phyloP scores from a whole-genome alignment of 1,140 invertebrate genomes.

The Pollicipes pollicipes region DNA sequence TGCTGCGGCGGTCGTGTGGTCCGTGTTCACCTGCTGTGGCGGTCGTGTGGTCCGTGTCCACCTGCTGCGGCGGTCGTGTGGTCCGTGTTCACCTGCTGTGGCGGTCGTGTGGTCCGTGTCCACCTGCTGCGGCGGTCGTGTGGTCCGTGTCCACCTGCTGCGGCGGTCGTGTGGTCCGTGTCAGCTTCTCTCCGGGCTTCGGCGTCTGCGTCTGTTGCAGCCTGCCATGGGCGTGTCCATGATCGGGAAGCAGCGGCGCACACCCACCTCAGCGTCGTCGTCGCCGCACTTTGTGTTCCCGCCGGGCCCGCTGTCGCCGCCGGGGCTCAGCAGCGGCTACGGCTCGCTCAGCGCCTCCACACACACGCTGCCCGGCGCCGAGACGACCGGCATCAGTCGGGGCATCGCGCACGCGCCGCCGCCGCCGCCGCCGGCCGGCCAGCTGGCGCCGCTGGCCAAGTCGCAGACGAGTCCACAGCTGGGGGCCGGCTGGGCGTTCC shows the following conservation, averaged over 20 bases:
- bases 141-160: too few relatives aligned
- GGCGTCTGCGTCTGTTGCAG: conserved; percentile 13
- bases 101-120: too few relatives aligned
- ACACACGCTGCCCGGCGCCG: too few relatives aligned
- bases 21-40: too few relatives aligned
- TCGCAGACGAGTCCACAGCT: neutral
- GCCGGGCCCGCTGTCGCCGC: conserved; percentile 12
- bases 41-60: too few relatives aligned
- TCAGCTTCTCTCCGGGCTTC: too few relatives aligned
- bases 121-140: too few relatives aligned
- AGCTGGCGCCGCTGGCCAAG: neutral
- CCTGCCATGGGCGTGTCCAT: conserved; percentile 24
- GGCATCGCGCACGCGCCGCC: neutral
- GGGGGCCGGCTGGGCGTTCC: neutral
- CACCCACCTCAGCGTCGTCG: conserved; percentile 14
- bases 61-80: too few relatives aligned
- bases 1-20: too few relatives aligned
- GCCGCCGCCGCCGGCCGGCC: too few relatives aligned
- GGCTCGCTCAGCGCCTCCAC: too few relatives aligned
- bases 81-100: too few relatives aligned
- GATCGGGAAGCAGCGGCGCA: conserved; percentile 24
- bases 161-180: neutral
- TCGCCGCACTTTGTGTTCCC: conserved; percentile 17
- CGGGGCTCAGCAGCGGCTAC: conserved; percentile 9
- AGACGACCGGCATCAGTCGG: neutral